Base-by-base conservation (phyloP, 1,140 invertebrate species). In the Liolophura sinensis region DNA sequence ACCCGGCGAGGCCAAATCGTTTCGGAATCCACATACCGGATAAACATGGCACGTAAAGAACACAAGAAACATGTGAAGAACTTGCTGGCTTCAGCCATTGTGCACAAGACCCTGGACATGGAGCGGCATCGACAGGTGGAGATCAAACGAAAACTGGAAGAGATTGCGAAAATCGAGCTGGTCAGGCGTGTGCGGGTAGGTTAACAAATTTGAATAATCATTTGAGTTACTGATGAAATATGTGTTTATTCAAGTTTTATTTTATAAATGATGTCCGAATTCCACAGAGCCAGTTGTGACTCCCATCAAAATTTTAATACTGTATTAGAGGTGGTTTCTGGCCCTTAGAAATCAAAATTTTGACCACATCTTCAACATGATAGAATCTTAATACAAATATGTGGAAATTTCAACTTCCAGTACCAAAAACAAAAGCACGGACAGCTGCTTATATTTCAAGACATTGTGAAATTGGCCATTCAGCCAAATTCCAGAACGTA, bases 11-110 rank as follows among this genome's bases (percentile, higher is more conserved):
- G 83, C 12, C 66, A 80, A 49, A 75, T 85, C 47, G 65, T 85
- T 6, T 73, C 79, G 1, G 82, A 85, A 60, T 74, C 77, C 25
- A 80, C 77, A 25, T 85, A 82, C 65, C 66, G 82, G n/a, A 60
- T 82, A 15, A 83, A 80, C 60, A 82, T 81, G 75, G 78, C 78
- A 1, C 69, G 77, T 5, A 77, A 77, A 50, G 80, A 84, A 67
- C 82, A 83, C 71, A 79, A 79, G 67, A 78, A 78, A 58, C 79
- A 83, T 54, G 81, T 84, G 12, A 82, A 82, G 49, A 76, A 84
- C 50, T 71, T 82, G 27, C 66, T 84, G 27, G 80, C 83, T 11
- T 81, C 83, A 64, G 81, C 82, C 18, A 84, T 84, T 40, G 82
- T 84, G 7, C 78, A 83, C 69, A 84, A 84, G 67, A 79, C 81